Evolutionary conservation across 2,888 invertebrate species (phyloP), one percentile per base, ranked within the genome.

Genomic region (Taenaris catops): DNA sequence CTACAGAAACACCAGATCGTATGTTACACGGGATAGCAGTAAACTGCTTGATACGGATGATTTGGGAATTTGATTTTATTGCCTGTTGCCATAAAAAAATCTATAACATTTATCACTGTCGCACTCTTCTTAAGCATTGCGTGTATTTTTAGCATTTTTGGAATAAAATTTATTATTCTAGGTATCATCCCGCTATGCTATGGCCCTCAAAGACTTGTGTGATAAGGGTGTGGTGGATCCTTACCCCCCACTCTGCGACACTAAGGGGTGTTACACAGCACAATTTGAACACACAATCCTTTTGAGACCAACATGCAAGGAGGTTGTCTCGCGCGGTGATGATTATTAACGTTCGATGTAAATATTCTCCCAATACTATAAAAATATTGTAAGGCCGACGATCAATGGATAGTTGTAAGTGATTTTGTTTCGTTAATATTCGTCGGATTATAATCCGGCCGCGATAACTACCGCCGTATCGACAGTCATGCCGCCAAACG

Each of bases 231-330:
- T 98, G 12, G 96, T 99, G n/a, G 97, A 98, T 64, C 94, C 99
- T 0, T 99, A 99, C 83, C 99, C 99, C 8, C 99, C 99, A 4
- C 90, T 99, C 33, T 99, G 98, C 67, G 99, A 99, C 84, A 91
- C 95, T 47, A 96, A 96, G 74, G 99, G 99, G 37, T 97, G 96
- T 72, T 99, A 98, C 83, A 99, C 99, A 0, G 99, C 99, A 24
- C 99, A 99, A 86, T 99, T 96, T 70, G 99, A 99, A 71, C 99
- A 99, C 80, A 99, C 99, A 2, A 94, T 99, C 59, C 92, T 99
- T 52, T 88, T 99, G 47, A 90, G 99, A 58, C 99, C 99, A 21
- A 98, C 98, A 0, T 99, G 98, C 88, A 99, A 99, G 80, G 99
- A 99, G 80, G 92, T 99, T 10, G 93, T 99, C 26, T 98, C 97